Evolutionary conservation across 2,113 vertebrate species (phyloP), one percentile per base, ranked within the genome.

Genomic region (Azemiops feae): DNA sequence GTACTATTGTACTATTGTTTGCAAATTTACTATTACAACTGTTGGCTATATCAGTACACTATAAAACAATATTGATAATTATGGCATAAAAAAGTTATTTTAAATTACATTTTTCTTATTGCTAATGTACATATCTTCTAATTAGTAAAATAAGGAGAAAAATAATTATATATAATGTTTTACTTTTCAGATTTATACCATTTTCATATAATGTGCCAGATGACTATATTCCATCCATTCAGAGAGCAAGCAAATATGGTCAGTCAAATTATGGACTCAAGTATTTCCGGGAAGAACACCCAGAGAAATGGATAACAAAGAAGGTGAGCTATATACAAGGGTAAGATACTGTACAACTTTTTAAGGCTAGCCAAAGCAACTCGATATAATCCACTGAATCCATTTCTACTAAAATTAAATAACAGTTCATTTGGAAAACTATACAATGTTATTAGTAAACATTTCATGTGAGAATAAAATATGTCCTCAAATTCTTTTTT

Each of bases 141-240:
- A 50, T 43, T 27, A 93, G 45, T 91, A 93, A 1, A 55, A 0
- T 91, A 94, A 1, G 55, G 0, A 47, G 57, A 92, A 64, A 89
- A 57, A 85, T 54, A 95, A 93, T 47, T 54, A 55, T 55, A 64
- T 94, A 92, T 96, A 23, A 74, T 95, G 8, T 94, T 23, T 95
- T 69, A 18, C 55, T 93, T 98, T 97, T 94, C 96, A 99, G 98
- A 93, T 99, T 98, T 96, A 95, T 98, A 90, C 97, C 97, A 10
- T 98, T 98, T 95, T 98, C 97, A 0, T 86, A 96, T 60, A 96
- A 95, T 89, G 98, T 97, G 95, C 97, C 96, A 52, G 92, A 96
- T 93, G 98, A 96, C 25, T 97, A 97, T 39, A 47, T 97, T 5
- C 96, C 97, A 50, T 96, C 97, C 22, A 94, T 98, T 58, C 95